Evolutionary conservation across 1,140 invertebrate species (phyloP), one percentile per base, ranked within the genome.

Genomic region (Lycorma delicatula): DNA sequence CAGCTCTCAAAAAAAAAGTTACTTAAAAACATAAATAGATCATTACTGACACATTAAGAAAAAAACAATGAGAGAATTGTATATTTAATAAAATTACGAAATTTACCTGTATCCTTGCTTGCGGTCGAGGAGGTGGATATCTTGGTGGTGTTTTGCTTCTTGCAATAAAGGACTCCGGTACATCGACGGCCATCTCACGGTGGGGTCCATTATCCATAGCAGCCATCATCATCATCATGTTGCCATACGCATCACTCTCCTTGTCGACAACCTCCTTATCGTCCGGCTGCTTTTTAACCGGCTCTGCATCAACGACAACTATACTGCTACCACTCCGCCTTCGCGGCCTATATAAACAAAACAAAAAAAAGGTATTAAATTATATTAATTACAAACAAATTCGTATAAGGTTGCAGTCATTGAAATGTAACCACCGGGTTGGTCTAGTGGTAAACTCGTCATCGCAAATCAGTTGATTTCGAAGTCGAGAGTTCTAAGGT

Each of bases 141-240:
- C 92, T 82, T 63, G 90, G 94, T 61, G 87, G 91, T 59, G 84
- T 94, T 79, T 92, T 97, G 74, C 88, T 90, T 71, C 85, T 80
- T 63, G 82, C 89, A 63, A 96, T 85, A 76, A 98, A 97, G 67
- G 85, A 87, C 69, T 96, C 93, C 67, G 96, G 96, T 60, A 96
- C 93, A 76, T 98, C 96, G 69, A 98, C 93, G 67, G 96, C 91
- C 89, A 98, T 93, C 82, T 98, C 96, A 69, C 89, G 84, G 78
- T 90, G 88, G 68, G 88, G 87, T 74, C 86, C 82, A 72, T 81
- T 81, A 70, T 86, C 82, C 68, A 80, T 75, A 63, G 78, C 75
- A 61, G 82, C 72, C 58, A 79, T 79, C 67, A 80, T 75, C 80
- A 84, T 83, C 72, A 79, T 82, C 74, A 83, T 78, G 79, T 82